These are phyloP conservation scores for Hippocampus mohnikei DNA, from an alignment of 2,113 vertebrate species.

Conservation along the genomic window DNA sequence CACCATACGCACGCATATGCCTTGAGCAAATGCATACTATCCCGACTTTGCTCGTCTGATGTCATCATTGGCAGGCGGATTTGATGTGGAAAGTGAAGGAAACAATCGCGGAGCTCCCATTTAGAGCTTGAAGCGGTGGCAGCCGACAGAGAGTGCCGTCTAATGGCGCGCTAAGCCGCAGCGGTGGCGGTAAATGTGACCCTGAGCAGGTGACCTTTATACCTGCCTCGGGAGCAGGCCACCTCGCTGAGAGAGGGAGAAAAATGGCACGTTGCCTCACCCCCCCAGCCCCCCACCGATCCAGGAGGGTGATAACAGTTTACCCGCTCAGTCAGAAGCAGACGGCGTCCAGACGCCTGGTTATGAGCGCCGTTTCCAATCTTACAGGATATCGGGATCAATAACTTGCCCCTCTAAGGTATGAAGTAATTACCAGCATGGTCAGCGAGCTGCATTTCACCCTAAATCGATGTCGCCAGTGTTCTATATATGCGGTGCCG, in stretches of 20 bases:
- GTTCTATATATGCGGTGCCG: too few relatives aligned
- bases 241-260: slow-evolving; percentile 7
- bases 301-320: slow-evolving; percentile 12
- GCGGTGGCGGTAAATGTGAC: slow-evolving; percentile 31
- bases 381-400: background rate
- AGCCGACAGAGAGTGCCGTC: slow-evolving; percentile 2
- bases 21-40: too few relatives aligned
- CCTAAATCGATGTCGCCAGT: background rate
- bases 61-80: slow-evolving; percentile 22
- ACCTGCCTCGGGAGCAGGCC: slow-evolving; percentile 23
- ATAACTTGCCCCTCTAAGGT: background rate
- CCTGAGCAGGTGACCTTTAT: slow-evolving; percentile 37
- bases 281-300: background rate
- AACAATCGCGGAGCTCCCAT: background rate
- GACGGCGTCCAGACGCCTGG: background rate
- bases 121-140: slow-evolving; percentile 25
- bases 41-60: too few relatives aligned
- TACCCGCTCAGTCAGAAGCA: slow-evolving; percentile 20
- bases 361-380: slow-evolving; percentile 1
- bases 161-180: slow-evolving; percentile 18
- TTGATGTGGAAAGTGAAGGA: slow-evolving; percentile 13
- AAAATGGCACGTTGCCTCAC: slow-evolving; percentile 31
- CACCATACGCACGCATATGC: too few relatives aligned
- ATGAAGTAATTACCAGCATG: slow-evolving; percentile 10
- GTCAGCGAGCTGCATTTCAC: background rate